Evolutionary conservation across 2,888 invertebrate genomes (phyloP).

Genomic region (Campoplex nolae): DNA sequence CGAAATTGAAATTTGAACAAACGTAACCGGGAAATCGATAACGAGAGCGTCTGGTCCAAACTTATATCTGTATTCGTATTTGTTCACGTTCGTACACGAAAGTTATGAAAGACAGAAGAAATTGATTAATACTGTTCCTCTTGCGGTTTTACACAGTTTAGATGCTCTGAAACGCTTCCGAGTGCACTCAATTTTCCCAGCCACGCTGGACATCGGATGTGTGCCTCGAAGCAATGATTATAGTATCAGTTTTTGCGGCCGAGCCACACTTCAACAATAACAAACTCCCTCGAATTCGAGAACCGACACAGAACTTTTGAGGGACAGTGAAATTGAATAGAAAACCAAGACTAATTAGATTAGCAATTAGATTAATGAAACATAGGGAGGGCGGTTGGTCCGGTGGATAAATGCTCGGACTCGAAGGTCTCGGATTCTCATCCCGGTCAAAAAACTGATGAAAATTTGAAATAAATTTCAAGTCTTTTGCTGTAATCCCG

Average conservation of each 20-base stretch:
- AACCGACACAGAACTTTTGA: not conserved
- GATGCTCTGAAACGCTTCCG: not conserved
- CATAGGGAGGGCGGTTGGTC: too few species aligned
- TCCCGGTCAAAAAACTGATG: too few species aligned
- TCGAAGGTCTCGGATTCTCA: too few species aligned
- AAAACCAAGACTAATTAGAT: not conserved
- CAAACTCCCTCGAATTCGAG: not conserved
- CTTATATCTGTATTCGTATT: not conserved
- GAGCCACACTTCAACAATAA: constrained; percentile 9
- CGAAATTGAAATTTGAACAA: constrained; percentile 33
- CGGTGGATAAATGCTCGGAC: too few species aligned
- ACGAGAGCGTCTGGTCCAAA: not conserved
- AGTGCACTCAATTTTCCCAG: not conserved
- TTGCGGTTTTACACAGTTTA: constrained; percentile 32
- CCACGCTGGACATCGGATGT: constrained; percentile 9
- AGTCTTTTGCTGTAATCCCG: too few species aligned
- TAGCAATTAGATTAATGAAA: too few species aligned
- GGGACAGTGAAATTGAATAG: not conserved
- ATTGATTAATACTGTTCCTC: constrained; percentile 37
- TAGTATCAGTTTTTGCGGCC: not conserved
- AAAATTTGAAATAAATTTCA: too few species aligned
- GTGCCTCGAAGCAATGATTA: not conserved
- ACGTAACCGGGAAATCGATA: constrained; percentile 1
- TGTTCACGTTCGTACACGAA: not conserved
- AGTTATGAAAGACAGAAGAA: constrained; percentile 18